Evolutionary conservation across 2,797 vertebrate genomes (phyloP), one percentile per base, ranked within the genome.

Genomic region (Gadopsis bispinosus): DNA sequence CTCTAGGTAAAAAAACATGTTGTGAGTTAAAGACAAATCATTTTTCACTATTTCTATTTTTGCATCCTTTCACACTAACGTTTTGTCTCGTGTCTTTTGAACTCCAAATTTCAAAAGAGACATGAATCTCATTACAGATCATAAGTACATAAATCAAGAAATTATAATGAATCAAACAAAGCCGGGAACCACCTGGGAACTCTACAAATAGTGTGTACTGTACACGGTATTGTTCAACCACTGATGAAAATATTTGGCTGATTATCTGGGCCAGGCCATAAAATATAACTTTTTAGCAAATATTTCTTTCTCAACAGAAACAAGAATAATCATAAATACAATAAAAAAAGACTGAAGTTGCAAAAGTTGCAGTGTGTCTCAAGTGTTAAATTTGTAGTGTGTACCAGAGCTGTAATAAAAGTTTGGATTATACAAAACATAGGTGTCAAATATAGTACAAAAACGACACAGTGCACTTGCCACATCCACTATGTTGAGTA

Each of bases 101-200:
- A 81, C 59, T 71, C 29, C 37, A 43, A 33, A 51, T 82, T 83
- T 70, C 14, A 77, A 13, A 80, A 48, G 31, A 79, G 66, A 61
- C 51, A 22, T 58, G 64, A 68, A 79, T 88, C 76, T 85, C 69
- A 86, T 86, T 77, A 80, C 37, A 79, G 45, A 80, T 85, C 37
- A 64, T 63, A 69, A 83, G 50, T 73, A 69, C 33, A 74, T 26
- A 87, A 80, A 80, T 76, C 56, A 80, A 59, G 60, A 83, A 69
- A 84, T 69, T 53, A 73, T 43, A 74, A 73, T 65, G 60, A 84
- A 75, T 85, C 72, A 90, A 85, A 80, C 39, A 79, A 75, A 76
- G 55, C 45, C 56, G 39, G 22, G 63, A 76, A 66, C 58, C 89
- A 83, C 75, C 51, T 63, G 84, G 82, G 83, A 85, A 69, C 56